Evolutionary conservation across 37 sponge, comb jelly and placozoan species (phyloP), one percentile per base, ranked within the genome.

Genomic region (Theonella swinhoei): DNA sequence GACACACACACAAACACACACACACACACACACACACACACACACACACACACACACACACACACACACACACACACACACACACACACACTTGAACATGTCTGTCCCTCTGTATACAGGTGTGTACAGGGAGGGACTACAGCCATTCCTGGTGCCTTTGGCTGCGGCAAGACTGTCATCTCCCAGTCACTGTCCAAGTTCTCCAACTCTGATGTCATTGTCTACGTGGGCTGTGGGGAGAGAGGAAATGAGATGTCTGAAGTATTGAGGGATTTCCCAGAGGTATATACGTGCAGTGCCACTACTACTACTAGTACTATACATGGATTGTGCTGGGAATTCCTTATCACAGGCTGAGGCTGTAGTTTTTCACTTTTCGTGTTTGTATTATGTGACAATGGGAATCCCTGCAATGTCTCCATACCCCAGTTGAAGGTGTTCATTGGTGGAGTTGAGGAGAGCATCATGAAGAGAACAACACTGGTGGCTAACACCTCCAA

Each of bases 181-280:
- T 98, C 99, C 4, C 99, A 98, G 77, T 81, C 97, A 11, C 86
- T 98, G 63, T 98, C 99, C 43, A 98, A 98, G 85, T 98, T 87
- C 86, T 96, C 97, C 63, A 98, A 98, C 85, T 98, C 99, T 62
- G 99, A 98, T 61, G 93, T 98, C 75, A 98, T 98, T 77, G 85
- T 98, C 73, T 98, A 98, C 59, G 99, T 98, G 35, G 99, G 99
- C 23, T 98, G 99, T 90, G 99, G 99, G 36, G 99, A 98, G 85
- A 80, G 99, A 28, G 99, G 99, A 3, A 98, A 98, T 36, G 99
- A 98, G 72, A 98, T 98, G 99, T 94, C 97, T 40, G 99, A 98
- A 70, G 99, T 98, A 29, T 67, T 98, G 78, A 61, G 95, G 19
- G 99, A 98, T 80, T 98, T 98, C 86, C 99, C 99, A 17, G 97